Conservation (phyloP, 37 sponge, comb jelly and placozoan genomes). For the Beroe ovata region DNA sequence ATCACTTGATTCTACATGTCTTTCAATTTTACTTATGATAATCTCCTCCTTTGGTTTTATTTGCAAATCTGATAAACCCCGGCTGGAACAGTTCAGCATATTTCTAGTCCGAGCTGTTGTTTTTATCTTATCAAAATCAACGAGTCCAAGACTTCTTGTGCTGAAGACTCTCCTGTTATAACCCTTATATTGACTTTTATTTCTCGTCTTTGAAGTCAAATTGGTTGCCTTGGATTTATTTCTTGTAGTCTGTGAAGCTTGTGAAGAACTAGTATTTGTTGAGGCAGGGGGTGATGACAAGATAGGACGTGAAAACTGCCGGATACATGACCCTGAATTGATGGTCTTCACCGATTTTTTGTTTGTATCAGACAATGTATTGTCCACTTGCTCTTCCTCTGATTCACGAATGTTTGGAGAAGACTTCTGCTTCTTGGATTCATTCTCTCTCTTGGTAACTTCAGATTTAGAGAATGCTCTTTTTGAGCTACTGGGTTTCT, state of each 20-base stretch:
- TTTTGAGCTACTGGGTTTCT: too few species aligned
- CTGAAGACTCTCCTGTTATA: not conserved
- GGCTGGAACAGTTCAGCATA: not conserved
- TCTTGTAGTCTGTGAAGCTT: not conserved
- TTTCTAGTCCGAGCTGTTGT: conserved; percentile 50
- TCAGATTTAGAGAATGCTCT: too few species aligned
- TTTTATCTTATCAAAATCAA: conserved; percentile 51
- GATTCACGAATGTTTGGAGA: too few species aligned
- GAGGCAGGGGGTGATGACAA: not conserved
- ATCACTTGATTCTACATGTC: too few species aligned
- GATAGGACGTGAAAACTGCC: conserved; percentile 58
- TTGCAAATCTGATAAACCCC: not conserved
- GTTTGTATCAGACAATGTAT: not conserved
- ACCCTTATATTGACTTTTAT: not conserved
- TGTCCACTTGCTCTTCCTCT: too few species aligned
- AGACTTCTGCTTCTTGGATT: too few species aligned
- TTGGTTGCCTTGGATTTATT: not conserved
- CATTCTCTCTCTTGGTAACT: too few species aligned
- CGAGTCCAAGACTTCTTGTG: conserved; percentile 12
- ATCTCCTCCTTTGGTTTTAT: not conserved
- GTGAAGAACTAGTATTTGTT: not conserved
- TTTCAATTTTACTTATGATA: conserved; percentile 1
- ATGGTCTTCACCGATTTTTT: conserved; percentile 54
- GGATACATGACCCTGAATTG: conserved; percentile 56
- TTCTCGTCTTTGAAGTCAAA: not conserved